Conservation (phyloP, 2,113 vertebrate genomes). For the Carassius gibelio region DNA sequence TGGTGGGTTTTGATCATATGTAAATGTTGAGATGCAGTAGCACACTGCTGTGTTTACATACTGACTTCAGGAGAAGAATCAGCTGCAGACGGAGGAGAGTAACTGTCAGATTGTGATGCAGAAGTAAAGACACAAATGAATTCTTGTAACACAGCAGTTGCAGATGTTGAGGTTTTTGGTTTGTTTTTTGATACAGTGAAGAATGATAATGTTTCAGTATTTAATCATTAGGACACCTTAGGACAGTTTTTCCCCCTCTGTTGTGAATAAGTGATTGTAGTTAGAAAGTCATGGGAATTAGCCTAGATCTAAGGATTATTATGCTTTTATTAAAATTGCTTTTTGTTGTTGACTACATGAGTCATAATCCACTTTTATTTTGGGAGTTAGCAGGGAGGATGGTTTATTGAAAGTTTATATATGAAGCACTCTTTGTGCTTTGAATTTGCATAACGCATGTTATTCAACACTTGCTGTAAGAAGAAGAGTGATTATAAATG, state of each 20-base stretch:
- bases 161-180: too few relatives aligned
- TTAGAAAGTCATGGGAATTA: not conserved
- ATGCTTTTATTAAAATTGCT: not conserved
- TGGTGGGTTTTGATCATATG: not conserved
- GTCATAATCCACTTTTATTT: not conserved
- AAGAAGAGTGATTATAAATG: not conserved
- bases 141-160: not conserved
- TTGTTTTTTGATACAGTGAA: not conserved
- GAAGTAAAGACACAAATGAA: not conserved
- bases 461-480: not conserved
- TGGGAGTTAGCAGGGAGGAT: not conserved
- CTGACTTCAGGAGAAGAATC: not conserved
- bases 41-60: not conserved
- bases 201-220: too few relatives aligned
- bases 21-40: not conserved
- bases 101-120: not conserved
- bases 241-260: not conserved
- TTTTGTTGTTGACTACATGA: not conserved
- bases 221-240: not conserved
- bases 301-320: not conserved
- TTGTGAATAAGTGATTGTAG: not conserved
- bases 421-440: constrained; percentile 68
- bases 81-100: not conserved
- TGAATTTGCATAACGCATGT: constrained; percentile 39
- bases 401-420: not conserved